phyloP scores from a whole-genome alignment of 2,797 vertebrate species.

The Oryzias dopingdopingensis region DNA sequence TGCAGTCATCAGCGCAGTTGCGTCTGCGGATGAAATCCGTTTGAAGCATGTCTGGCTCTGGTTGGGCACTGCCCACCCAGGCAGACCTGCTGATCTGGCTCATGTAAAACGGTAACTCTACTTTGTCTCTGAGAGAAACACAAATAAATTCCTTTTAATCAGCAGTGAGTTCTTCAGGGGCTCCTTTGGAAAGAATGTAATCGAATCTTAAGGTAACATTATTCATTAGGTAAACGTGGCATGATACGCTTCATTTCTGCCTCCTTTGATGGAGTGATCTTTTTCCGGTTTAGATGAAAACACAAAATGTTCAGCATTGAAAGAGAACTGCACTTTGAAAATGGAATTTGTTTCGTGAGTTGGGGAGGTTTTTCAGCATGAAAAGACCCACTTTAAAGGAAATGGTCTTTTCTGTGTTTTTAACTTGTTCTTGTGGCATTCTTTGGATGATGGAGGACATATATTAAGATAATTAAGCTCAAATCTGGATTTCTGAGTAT shows the following conservation, averaged over 20 bases:
- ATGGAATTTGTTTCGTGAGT: slow-evolving; percentile 13
- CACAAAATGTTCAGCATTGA: slow-evolving; percentile 27
- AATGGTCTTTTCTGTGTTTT: too few relatives aligned
- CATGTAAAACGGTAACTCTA: slow-evolving; percentile 48
- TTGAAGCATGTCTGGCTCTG: slow-evolving; percentile 53
- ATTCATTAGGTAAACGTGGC: slow-evolving; percentile 58
- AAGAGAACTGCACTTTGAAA: slow-evolving; percentile 27
- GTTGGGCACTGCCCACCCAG: slow-evolving; percentile 65
- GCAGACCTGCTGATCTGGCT: slow-evolving; percentile 60
- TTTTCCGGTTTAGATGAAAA: slow-evolving; percentile 38
- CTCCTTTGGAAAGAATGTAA: slow-evolving; percentile 72
- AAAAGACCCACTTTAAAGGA: background rate
- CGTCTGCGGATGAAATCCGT: slow-evolving; percentile 52
- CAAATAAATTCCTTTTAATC: slow-evolving; percentile 75
- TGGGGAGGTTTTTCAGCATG: slow-evolving; percentile 27
- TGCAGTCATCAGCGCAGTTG: slow-evolving; percentile 18
- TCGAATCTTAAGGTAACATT: slow-evolving; percentile 65
- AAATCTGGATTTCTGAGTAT: too few relatives aligned
- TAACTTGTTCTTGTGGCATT: too few relatives aligned
- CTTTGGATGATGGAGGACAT: too few relatives aligned
- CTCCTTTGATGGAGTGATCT: slow-evolving; percentile 41
- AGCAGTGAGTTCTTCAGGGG: slow-evolving; percentile 49
- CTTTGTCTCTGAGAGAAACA: slow-evolving; percentile 55
- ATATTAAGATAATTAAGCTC: too few relatives aligned
- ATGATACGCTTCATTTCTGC: slow-evolving; percentile 44